Base-by-base conservation (phyloP, 35 echinoderm and acorn worm genomes). In the Holothuria glaberrima region DNA sequence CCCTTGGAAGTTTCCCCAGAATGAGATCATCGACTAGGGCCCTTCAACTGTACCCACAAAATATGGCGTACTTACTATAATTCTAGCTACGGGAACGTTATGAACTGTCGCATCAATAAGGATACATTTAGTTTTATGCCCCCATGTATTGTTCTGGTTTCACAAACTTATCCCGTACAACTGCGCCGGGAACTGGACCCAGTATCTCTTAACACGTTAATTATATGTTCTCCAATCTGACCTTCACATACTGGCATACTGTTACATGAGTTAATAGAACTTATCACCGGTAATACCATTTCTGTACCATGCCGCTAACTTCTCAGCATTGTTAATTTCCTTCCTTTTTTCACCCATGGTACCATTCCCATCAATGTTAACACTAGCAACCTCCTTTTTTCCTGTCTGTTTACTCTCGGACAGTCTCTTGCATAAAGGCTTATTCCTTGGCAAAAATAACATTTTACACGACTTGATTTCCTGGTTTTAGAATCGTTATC, bases 21-120 rank as follows among this genome's bases (percentile, higher is more conserved):
- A 86, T 86, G 3, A 91, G 10, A 29, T 86, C 76, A 74, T 91
- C 86, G 58, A 58, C 66, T 35, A 91, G 28, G 27, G 80, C n/a
- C n/a, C 82, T 59, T 86, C 45, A 52, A 74, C 50, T 28, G 66
- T 30, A 58, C 90, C 90, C 57, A 31, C 30, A 56, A 52, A 91
- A 58, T 31, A 91, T 2, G 90, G 90, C 9, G 80, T 71, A 46
- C 86, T 66, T 9, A 91, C 30, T 12, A 70, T 12, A 4, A 91
- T 24, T 17, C 27, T 30, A 54, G 66, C 90, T 30, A 86, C 66
- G 10, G 90, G 80, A 21, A 59, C 24, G 5, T 86, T 36, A 28
- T 31, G 32, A n/a, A 84, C 78, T 68, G 90, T 71, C n/a, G 80
- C 64, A 38, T 86, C 66, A 16, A 86, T 20, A 19, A 91, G 21